These are phyloP conservation scores for Aurelia coerulea DNA, from an alignment of 30 jellyfish, hydroid and myxozoan species.

Conservation along the genomic window DNA sequence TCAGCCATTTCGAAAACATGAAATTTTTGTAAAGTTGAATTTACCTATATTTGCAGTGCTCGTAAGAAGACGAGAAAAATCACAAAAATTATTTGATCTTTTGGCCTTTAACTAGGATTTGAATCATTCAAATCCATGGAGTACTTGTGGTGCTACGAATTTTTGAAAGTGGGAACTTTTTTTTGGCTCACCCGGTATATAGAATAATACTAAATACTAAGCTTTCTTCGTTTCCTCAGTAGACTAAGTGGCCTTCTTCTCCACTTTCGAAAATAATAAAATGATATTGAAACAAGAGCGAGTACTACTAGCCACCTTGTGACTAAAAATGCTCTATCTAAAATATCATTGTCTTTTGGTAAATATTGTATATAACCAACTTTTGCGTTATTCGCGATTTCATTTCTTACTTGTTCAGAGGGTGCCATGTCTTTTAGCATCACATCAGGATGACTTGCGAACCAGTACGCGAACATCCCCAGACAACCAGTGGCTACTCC, in stretches of 20 bases:
- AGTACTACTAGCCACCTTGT: conserved; percentile 40
- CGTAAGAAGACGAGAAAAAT: too few relatives aligned
- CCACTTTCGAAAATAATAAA: conserved; percentile 50
- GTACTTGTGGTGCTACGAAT: too few relatives aligned
- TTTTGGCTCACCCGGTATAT: too few relatives aligned
- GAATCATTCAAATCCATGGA: too few relatives aligned
- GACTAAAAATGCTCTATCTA: neutral
- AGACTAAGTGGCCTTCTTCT: conserved; percentile 8
- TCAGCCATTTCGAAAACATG: too few relatives aligned
- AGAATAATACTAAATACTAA: neutral
- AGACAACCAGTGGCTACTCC: conserved; percentile 73
- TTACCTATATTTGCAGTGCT: too few relatives aligned
- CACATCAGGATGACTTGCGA: conserved; percentile 55
- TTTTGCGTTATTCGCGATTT: neutral
- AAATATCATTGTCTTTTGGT: neutral
- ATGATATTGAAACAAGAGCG: conserved; percentile 17
- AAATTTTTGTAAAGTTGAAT: too few relatives aligned
- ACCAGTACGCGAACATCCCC: conserved; percentile 60
- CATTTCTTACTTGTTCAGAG: too few relatives aligned
- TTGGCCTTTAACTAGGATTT: too few relatives aligned
- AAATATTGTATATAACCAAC: neutral
- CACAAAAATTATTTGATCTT: too few relatives aligned
- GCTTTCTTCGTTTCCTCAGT: conserved; percentile 7
- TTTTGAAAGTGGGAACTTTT: too few relatives aligned
- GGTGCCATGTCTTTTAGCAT: neutral